These are phyloP conservation scores for Irena cyanogastra DNA, from an alignment of 2,113 vertebrate species.

Conservation along the genomic window DNA sequence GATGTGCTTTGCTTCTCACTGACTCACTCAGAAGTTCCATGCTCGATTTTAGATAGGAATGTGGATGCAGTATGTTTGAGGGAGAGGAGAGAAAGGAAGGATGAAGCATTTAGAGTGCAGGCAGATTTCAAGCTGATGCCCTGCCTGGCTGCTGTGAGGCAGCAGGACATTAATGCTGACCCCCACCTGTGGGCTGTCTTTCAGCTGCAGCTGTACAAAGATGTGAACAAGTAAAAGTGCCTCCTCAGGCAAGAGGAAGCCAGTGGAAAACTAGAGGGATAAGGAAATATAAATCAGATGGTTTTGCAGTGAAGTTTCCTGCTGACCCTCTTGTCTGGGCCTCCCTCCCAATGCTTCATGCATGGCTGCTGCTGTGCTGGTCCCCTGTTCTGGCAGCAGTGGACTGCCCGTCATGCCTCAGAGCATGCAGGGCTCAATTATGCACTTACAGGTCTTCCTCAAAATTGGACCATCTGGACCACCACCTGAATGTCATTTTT, in stretches of 20 bases:
- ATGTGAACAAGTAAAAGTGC: not conserved
- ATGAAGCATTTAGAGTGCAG: not conserved
- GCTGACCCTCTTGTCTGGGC: not conserved
- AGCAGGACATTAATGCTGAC: not conserved
- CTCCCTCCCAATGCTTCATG: not conserved
- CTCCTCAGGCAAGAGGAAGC: not conserved
- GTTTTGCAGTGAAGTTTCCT: not conserved
- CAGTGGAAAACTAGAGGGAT: not conserved
- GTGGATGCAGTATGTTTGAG: not conserved
- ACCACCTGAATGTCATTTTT: slow-evolving; percentile 67
- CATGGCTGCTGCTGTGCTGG: not conserved
- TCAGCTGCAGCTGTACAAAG: not conserved
- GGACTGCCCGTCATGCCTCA: slow-evolving; percentile 56
- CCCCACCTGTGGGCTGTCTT: not conserved
- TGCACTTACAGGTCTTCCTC: slow-evolving; percentile 37
- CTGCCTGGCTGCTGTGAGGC: not conserved
- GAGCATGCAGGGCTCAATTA: slow-evolving; percentile 16
- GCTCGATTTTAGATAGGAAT: not conserved
- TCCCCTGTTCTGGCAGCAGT: not conserved
- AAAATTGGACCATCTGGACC: slow-evolving; percentile 72
- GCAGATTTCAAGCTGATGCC: not conserved
- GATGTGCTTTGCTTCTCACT: not conserved
- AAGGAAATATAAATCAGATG: not conserved
- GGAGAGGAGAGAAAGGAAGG: not conserved
- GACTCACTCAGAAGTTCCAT: not conserved